Percentiles rank a stretch among this genome's conserved stretches.
These are phyloP conservation scores for Cotesia chilonis DNA, from an alignment of 1,140 invertebrate genomes.

Conservation along the genomic window DNA sequence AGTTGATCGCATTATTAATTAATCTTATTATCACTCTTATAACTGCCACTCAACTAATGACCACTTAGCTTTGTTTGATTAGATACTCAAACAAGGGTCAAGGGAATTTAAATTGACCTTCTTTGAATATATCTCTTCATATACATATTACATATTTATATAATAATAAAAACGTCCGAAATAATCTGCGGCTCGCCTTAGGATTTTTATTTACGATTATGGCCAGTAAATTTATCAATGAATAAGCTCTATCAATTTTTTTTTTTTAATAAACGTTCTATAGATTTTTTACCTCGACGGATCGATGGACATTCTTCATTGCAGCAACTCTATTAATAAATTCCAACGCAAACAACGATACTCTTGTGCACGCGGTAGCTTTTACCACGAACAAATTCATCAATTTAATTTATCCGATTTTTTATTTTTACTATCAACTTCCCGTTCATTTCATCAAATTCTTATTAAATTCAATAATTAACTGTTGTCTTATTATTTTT, in stretches of 20 bases:
- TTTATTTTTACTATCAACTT: neutral
- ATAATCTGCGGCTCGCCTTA: neutral
- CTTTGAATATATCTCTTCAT: neutral
- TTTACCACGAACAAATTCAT: neutral
- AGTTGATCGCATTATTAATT: slow-evolving; percentile 33
- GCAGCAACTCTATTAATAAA: neutral
- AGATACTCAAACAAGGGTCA: slow-evolving; percentile 27
- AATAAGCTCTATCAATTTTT: too few relatives aligned
- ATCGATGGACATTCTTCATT: slow-evolving; percentile 12
- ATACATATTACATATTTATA: too few relatives aligned
- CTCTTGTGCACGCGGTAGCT: neutral
- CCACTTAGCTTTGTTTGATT: slow-evolving; percentile 33
- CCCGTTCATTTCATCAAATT: neutral
- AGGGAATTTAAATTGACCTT: slow-evolving; percentile 33
- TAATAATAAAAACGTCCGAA: neutral
- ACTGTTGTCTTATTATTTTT: too few relatives aligned
- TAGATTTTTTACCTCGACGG: neutral
- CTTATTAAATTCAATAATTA: too few relatives aligned
- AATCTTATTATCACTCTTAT: slow-evolving; percentile 32
- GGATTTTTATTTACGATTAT: neutral
- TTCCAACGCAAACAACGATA: slow-evolving; percentile 1
- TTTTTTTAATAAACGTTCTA: neutral
- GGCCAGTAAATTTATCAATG: neutral
- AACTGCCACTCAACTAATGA: slow-evolving; percentile 25
- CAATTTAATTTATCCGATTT: neutral